These are phyloP conservation scores for Tympanoctomys barrerae DNA, from an alignment of 2,797 vertebrate species.

Conservation along the genomic window DNA sequence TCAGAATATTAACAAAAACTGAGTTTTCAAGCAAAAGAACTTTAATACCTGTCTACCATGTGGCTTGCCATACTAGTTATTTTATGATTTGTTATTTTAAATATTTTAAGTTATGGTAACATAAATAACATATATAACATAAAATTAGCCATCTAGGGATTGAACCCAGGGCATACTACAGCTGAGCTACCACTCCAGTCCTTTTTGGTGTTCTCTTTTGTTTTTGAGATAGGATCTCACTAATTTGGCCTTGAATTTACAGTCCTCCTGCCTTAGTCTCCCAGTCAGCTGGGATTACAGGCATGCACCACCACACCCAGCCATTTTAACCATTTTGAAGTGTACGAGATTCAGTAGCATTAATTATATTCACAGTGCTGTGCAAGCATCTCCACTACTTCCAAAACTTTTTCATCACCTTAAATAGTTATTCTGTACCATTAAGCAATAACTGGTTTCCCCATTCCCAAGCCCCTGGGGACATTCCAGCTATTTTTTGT, in stretches of 20 bases:
- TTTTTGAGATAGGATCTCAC: neutral
- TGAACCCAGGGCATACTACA: neutral
- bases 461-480: neutral
- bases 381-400: neutral
- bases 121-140: neutral
- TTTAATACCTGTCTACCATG: neutral
- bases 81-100: conserved; percentile 46
- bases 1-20: neutral
- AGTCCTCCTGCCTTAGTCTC: neutral
- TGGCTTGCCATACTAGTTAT: conserved; percentile 17
- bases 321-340: conserved; percentile 15
- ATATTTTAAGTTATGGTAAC: conserved; percentile 45
- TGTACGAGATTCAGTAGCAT: neutral
- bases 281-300: neutral
- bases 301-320: neutral
- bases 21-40: conserved; percentile 1
- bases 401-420: conserved; percentile 24
- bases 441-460: conserved; percentile 20
- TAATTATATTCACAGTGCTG: conserved; percentile 3
- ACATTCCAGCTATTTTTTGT: conserved; percentile 18
- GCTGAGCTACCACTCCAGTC: neutral
- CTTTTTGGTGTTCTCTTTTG: neutral
- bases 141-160: conserved; percentile 22
- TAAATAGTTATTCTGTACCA: neutral
- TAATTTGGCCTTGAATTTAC: neutral